Conservation (phyloP, 35 echinoderm and acorn worm species). For the Stichopus chloronotus region DNA sequence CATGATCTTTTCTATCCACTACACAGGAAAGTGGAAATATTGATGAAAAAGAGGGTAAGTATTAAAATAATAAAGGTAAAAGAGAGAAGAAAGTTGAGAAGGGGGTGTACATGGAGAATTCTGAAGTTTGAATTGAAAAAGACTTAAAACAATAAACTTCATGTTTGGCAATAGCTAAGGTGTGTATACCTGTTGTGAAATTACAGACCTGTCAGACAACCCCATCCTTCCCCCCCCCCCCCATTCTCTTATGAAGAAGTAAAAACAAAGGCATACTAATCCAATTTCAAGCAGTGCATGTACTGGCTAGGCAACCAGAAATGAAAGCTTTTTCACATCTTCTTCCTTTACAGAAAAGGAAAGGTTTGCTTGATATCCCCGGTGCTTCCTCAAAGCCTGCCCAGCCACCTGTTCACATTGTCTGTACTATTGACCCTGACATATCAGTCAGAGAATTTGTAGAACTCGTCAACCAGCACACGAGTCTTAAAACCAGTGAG, state of each 20-base stretch:
- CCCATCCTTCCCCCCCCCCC: neutral
- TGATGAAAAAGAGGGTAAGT: slow-evolving; percentile 68
- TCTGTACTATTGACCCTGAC: slow-evolving; percentile 76
- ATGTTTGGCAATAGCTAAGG: too few species aligned
- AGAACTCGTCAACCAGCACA: slow-evolving; percentile 55
- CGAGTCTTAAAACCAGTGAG: neutral
- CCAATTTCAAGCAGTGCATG: neutral
- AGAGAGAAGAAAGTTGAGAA: too few species aligned
- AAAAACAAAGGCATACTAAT: neutral
- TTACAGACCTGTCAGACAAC: neutral
- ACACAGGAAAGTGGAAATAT: slow-evolving; percentile 65
- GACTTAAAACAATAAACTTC: too few species aligned
- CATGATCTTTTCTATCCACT: too few species aligned
- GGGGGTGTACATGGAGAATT: too few species aligned
- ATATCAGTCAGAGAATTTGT: slow-evolving; percentile 84
- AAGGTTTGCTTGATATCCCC: neutral
- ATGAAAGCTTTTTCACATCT: too few species aligned
- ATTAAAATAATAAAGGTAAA: neutral
- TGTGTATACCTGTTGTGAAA: too few species aligned
- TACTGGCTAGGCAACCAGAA: neutral
- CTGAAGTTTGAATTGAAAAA: too few species aligned
- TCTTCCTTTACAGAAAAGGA: neutral
- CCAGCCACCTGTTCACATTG: slow-evolving; percentile 67
- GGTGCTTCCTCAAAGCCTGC: slow-evolving; percentile 24
- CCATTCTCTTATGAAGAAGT: neutral